phyloP scores from a whole-genome alignment of 2,888 invertebrate genomes.

The Ennomos erosarius region DNA sequence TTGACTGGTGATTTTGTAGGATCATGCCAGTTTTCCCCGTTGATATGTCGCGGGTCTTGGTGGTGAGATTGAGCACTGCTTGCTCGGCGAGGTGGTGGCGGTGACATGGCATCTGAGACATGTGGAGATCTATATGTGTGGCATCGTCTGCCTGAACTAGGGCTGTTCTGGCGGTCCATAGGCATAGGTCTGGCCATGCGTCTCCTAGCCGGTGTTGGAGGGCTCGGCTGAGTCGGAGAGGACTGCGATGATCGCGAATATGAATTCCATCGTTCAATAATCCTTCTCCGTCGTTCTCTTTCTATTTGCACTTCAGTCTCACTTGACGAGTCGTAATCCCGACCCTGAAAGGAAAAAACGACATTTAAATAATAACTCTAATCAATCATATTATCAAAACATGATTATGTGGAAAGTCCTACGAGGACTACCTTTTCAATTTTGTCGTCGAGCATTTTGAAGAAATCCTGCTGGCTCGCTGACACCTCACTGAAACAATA shows the following conservation, averaged over 20 bases:
- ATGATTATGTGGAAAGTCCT: too few species aligned
- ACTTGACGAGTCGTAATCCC: slow-evolving; percentile 91
- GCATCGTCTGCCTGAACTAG: slow-evolving; percentile 64
- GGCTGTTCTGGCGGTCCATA: slow-evolving; percentile 73
- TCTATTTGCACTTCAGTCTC: slow-evolving; percentile 90
- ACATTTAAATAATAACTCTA: not conserved
- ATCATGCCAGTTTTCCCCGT: slow-evolving; percentile 76
- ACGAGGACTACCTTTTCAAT: slow-evolving; percentile 89
- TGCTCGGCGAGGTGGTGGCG: slow-evolving; percentile 71
- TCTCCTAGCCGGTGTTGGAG: slow-evolving; percentile 71
- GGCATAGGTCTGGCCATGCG: slow-evolving; percentile 65
- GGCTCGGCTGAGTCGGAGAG: slow-evolving; percentile 66
- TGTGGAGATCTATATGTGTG: slow-evolving; percentile 63
- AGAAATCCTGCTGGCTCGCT: slow-evolving; percentile 95
- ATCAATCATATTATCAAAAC: not conserved
- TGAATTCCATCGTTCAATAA: slow-evolving; percentile 91
- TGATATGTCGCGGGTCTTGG: slow-evolving; percentile 65
- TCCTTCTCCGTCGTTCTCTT: slow-evolving; percentile 87
- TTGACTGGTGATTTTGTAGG: slow-evolving; percentile 75
- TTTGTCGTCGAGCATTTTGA: slow-evolving; percentile 96
- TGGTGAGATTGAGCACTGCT: slow-evolving; percentile 73
- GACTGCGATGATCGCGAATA: slow-evolving; percentile 86
- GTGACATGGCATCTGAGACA: slow-evolving; percentile 73
- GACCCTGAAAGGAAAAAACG: slow-evolving; percentile 84
- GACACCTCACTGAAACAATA: slow-evolving; percentile 91